Evolutionary conservation across 2,888 invertebrate genomes (phyloP).

Genomic region (Adelognathus sp.): DNA sequence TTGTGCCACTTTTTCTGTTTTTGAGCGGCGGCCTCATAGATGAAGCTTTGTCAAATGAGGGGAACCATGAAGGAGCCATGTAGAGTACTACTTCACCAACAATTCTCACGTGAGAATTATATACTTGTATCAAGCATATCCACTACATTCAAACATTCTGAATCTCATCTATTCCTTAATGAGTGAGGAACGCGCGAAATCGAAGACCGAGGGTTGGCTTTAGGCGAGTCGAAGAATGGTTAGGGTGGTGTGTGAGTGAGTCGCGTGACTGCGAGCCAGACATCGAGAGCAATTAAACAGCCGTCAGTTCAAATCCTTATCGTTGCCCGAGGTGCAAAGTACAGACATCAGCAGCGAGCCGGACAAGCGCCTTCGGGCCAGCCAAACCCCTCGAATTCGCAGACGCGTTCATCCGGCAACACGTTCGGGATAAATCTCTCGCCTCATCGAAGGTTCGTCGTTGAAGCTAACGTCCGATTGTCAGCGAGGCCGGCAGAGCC

Average conservation of each 20-base stretch:
- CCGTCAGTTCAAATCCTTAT: slow-evolving; percentile 65
- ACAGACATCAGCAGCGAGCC: slow-evolving; percentile 32
- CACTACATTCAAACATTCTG: too few species aligned
- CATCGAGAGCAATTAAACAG: slow-evolving; percentile 64
- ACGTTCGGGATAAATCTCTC: slow-evolving; percentile 19
- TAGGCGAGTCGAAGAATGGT: background rate
- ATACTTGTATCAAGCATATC: too few species aligned
- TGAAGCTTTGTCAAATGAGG: too few species aligned
- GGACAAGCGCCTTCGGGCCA: slow-evolving; percentile 25
- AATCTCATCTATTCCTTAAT: background rate
- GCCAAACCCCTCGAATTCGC: slow-evolving; percentile 3
- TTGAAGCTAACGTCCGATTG: background rate
- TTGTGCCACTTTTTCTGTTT: too few species aligned
- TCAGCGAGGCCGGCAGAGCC: background rate
- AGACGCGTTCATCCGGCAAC: background rate
- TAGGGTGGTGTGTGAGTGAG: background rate
- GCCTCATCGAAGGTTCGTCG: background rate
- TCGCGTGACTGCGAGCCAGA: slow-evolving; percentile 59
- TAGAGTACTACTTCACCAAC: too few species aligned
- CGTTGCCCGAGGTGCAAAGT: slow-evolving; percentile 54
- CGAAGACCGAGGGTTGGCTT: background rate
- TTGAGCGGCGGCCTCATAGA: too few species aligned
- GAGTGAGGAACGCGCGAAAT: background rate
- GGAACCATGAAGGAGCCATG: too few species aligned
- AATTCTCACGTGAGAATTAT: too few species aligned